These are phyloP conservation scores for Sicus ferrugineus DNA, from an alignment of 2,888 invertebrate species.

Conservation along the genomic window DNA sequence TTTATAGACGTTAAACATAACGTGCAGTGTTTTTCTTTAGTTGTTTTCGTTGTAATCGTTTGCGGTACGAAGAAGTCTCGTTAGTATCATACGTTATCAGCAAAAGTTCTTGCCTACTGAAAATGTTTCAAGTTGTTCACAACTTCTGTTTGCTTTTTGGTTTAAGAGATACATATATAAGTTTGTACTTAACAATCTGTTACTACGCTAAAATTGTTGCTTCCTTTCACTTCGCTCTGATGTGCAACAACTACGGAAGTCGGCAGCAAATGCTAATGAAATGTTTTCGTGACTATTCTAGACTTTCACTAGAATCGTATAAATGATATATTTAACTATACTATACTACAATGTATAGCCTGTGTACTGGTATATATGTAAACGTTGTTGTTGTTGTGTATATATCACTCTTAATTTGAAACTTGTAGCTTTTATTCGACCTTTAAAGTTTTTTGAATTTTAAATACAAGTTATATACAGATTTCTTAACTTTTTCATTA, in stretches of 20 bases:
- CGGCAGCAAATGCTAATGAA: conserved; percentile 21
- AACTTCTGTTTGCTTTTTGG: conserved; percentile 16
- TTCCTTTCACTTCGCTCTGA: neutral
- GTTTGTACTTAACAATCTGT: conserved; percentile 29
- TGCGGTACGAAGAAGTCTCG: neutral
- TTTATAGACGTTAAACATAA: neutral
- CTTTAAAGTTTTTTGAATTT: neutral
- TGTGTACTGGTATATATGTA: conserved; percentile 20
- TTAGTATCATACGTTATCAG: too few relatives aligned
- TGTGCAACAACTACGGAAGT: neutral
- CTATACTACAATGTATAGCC: neutral
- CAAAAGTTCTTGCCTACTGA: too few relatives aligned
- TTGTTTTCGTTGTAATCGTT: conserved; percentile 19
- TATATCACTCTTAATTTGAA: conserved; percentile 33
- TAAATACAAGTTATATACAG: neutral
- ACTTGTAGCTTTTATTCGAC: conserved; percentile 13
- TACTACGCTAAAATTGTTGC: neutral
- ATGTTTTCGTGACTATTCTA: conserved; percentile 30
- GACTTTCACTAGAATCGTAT: conserved; percentile 2
- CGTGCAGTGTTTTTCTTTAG: neutral
- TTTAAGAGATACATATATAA: conserved; percentile 25
- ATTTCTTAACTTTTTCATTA: neutral
- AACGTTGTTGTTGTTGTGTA: conserved; percentile 24
- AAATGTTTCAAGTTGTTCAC: conserved; percentile 4
- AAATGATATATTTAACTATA: neutral